These are phyloP conservation scores for Acrobasis suavella DNA, from an alignment of 2,888 invertebrate species.

Conservation along the genomic window DNA sequence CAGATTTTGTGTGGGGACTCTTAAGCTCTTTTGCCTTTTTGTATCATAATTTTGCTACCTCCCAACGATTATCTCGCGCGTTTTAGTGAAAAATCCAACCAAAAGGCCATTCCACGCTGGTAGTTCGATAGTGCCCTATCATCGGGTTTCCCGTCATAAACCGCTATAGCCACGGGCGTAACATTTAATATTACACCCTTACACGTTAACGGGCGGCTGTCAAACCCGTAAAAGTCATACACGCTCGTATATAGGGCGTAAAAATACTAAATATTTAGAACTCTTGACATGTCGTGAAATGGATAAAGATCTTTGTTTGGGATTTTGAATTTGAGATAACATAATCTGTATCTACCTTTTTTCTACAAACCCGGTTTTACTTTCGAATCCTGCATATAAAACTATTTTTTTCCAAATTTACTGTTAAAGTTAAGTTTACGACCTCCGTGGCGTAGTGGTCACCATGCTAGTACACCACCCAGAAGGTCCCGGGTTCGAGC, in stretches of 20 bases:
- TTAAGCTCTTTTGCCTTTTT: too few species aligned
- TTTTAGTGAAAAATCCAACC: not conserved
- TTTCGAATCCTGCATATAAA: too few species aligned
- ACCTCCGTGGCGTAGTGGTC: too few species aligned
- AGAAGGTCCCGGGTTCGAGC: too few species aligned
- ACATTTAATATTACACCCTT: slow-evolving; percentile 47
- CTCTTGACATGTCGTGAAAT: not conserved
- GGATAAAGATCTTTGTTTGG: not conserved
- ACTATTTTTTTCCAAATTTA: too few species aligned
- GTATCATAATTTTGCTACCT: too few species aligned
- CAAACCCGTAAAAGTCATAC: slow-evolving; percentile 49
- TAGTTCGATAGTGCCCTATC: slow-evolving; percentile 11
- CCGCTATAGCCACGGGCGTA: slow-evolving; percentile 36
- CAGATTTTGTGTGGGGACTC: too few species aligned
- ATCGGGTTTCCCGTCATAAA: slow-evolving; percentile 29
- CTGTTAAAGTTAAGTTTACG: too few species aligned
- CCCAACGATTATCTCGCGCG: too few species aligned
- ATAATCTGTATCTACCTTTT: too few species aligned
- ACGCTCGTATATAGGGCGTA: slow-evolving; percentile 24
- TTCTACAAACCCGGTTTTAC: too few species aligned
- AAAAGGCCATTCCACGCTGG: not conserved
- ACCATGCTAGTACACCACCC: too few species aligned
- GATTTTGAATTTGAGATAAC: not conserved
- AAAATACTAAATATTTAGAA: slow-evolving; percentile 18
- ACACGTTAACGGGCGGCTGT: slow-evolving; percentile 41